Evolutionary conservation across 2,113 vertebrate species (phyloP).

Genomic region (Petaurus breviceps): DNA sequence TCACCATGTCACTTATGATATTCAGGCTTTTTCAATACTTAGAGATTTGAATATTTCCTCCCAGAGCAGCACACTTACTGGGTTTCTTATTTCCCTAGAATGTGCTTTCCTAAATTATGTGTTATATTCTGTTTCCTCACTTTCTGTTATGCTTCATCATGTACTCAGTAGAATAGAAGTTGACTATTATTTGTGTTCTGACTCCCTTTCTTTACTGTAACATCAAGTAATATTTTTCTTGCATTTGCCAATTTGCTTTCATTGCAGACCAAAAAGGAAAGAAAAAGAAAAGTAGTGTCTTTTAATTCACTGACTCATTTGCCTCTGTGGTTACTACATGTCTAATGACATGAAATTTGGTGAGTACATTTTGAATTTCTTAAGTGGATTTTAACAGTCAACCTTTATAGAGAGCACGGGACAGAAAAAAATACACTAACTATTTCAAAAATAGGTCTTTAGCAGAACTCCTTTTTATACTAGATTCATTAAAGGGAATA

Average conservation of each 20-base stretch:
- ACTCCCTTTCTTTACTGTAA: neutral
- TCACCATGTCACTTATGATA: neutral
- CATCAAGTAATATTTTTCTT: neutral
- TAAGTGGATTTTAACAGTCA: neutral
- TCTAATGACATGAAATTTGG: no score
- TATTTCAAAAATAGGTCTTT: neutral
- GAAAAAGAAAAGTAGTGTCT: neutral
- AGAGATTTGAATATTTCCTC: neutral
- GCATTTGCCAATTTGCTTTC: neutral
- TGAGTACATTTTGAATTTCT: neutral
- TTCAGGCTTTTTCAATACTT: neutral
- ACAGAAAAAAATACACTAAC: neutral
- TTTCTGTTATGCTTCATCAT: neutral
- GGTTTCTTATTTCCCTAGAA: neutral
- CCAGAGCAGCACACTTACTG: neutral
- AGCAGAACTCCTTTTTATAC: neutral
- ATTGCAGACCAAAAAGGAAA: neutral
- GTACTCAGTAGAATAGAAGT: neutral
- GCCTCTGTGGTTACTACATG: no score
- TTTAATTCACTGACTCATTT: neutral
- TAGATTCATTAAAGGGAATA: neutral
- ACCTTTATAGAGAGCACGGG: neutral
- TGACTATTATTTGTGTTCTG: neutral
- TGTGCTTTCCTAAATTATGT: neutral
- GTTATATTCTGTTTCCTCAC: neutral